These are phyloP conservation scores for Pterois miles DNA, from an alignment of 2,797 vertebrate genomes.

Conservation along the genomic window DNA sequence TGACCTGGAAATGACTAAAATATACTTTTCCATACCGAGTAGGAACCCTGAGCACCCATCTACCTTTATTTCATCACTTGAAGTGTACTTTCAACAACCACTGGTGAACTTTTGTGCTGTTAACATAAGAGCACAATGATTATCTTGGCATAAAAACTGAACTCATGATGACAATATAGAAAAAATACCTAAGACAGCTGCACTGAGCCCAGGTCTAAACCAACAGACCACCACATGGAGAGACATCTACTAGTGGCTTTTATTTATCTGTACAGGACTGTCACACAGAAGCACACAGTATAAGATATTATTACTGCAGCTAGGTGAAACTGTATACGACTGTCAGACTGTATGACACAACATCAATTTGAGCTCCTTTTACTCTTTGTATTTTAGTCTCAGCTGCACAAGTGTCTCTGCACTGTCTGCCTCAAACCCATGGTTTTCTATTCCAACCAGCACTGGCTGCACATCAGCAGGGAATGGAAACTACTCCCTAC, in stretches of 20 bases:
- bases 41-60: background rate
- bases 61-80: background rate
- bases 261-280: too few species aligned
- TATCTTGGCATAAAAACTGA: background rate
- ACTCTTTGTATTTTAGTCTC: background rate
- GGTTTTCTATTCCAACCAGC: slow-evolving; percentile 27
- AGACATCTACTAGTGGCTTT: background rate
- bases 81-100: background rate
- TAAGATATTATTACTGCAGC: background rate
- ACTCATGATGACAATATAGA: background rate
- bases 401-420: slow-evolving; percentile 33
- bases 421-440: background rate
- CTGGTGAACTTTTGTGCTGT: background rate
- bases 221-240: background rate
- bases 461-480: slow-evolving; percentile 21
- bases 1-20: too few species aligned
- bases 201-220: background rate
- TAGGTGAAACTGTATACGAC: background rate
- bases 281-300: background rate
- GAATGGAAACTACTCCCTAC: slow-evolving; percentile 28
- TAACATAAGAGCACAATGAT: background rate
- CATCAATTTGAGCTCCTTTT: slow-evolving; percentile 11
- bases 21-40: too few species aligned
- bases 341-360: background rate
- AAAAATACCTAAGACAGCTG: background rate